Conservation (phyloP, 2,888 invertebrate genomes). For the Marasmarcha lunaedactyla region DNA sequence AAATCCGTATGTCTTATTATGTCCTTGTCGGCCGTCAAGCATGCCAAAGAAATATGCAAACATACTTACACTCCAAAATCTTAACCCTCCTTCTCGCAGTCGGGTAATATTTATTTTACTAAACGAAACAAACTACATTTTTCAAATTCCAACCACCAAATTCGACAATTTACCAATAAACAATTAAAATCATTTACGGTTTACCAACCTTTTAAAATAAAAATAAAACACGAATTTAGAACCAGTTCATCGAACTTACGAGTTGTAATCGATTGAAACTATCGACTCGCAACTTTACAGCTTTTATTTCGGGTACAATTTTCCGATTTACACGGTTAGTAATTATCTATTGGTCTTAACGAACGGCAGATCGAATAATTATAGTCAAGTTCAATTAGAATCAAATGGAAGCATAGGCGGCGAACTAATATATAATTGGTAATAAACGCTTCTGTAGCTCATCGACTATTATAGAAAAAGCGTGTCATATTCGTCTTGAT, state of each 20-base stretch:
- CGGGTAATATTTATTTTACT: too few relatives aligned
- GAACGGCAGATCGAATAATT: conserved; percentile 20
- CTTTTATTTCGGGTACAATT: not conserved
- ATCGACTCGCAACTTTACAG: too few relatives aligned
- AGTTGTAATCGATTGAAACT: too few relatives aligned
- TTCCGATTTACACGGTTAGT: conserved; percentile 6
- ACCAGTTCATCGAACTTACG: not conserved
- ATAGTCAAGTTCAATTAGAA: conserved; percentile 24
- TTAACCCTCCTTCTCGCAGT: too few relatives aligned
- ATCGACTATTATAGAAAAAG: conserved; percentile 47
- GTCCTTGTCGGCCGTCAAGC: too few relatives aligned
- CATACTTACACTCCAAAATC: too few relatives aligned
- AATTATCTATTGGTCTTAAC: conserved; percentile 24
- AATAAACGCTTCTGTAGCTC: conserved; percentile 53
- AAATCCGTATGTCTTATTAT: too few relatives aligned
- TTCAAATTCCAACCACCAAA: too few relatives aligned
- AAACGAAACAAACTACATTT: too few relatives aligned
- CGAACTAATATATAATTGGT: conserved; percentile 13
- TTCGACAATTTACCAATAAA: too few relatives aligned
- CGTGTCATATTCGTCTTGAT: conserved; percentile 26
- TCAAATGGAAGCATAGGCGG: conserved; percentile 40
- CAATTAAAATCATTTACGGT: conserved; percentile 4
- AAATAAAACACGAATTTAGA: not conserved
- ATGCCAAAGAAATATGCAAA: too few relatives aligned
- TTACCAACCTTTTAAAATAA: not conserved